phyloP scores from a whole-genome alignment of 2,888 invertebrate species.

The Drosophila nr. perissopoda region DNA sequence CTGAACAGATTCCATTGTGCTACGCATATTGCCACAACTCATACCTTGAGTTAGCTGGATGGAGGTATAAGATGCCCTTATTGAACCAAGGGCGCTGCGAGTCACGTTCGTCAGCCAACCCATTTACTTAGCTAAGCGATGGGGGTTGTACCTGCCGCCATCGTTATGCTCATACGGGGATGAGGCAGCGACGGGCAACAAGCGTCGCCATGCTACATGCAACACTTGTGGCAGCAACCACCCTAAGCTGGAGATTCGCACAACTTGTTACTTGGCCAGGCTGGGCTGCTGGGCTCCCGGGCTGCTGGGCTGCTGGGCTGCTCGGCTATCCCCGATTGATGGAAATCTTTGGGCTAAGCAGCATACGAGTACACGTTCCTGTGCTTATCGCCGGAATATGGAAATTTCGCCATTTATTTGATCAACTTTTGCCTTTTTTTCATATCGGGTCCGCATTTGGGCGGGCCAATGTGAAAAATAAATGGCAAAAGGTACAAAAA shows the following conservation, averaged over 20 bases:
- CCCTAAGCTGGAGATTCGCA: slow-evolving; percentile 50
- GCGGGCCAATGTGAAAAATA: slow-evolving; percentile 52
- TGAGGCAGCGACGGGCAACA: slow-evolving; percentile 14
- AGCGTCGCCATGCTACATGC: slow-evolving; percentile 8
- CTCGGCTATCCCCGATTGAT: slow-evolving; percentile 61
- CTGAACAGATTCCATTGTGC: slow-evolving; percentile 44
- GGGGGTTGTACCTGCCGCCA: slow-evolving; percentile 76
- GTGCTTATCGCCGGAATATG: slow-evolving; percentile 75
- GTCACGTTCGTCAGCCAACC: slow-evolving; percentile 80
- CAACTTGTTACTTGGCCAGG: slow-evolving; percentile 67
- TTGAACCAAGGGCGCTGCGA: slow-evolving; percentile 56
- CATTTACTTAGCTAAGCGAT: slow-evolving; percentile 80
- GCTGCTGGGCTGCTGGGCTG: neutral
- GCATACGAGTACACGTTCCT: slow-evolving; percentile 59
- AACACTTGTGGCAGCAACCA: slow-evolving; percentile 21
- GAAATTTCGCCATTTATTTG: slow-evolving; percentile 79
- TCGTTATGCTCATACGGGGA: slow-evolving; percentile 22
- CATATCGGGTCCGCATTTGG: slow-evolving; percentile 57
- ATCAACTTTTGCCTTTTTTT: slow-evolving; percentile 79
- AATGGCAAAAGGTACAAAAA: slow-evolving; percentile 74
- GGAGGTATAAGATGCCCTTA: slow-evolving; percentile 36
- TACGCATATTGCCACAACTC: slow-evolving; percentile 10
- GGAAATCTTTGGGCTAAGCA: slow-evolving; percentile 65
- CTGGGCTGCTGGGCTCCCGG: neutral
- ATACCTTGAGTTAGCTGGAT: slow-evolving; percentile 21